phyloP scores from a whole-genome alignment of 2,888 invertebrate species.

The Drosophila neutralis region DNA sequence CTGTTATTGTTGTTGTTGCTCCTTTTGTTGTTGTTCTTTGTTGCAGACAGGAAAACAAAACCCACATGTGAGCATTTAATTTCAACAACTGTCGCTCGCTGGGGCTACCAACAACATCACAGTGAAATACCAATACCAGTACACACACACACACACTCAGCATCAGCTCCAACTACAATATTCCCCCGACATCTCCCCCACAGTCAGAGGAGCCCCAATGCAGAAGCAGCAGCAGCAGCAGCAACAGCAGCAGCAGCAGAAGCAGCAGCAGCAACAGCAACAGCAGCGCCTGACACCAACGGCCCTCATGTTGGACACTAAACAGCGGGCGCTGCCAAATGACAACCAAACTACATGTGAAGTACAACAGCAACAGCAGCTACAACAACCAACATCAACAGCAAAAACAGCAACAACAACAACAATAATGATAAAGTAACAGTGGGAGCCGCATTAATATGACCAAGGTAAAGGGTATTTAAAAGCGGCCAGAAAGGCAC shows the following conservation, averaged over 20 bases:
- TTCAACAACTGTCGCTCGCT: slow-evolving; percentile 82
- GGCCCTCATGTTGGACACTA: slow-evolving; percentile 81
- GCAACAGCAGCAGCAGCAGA: slow-evolving; percentile 35
- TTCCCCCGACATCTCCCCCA: neutral
- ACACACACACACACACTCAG: slow-evolving; percentile 9
- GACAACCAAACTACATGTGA: slow-evolving; percentile 79
- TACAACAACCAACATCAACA: slow-evolving; percentile 40
- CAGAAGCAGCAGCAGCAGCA: slow-evolving; percentile 10
- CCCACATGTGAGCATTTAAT: slow-evolving; percentile 84
- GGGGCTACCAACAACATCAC: slow-evolving; percentile 58
- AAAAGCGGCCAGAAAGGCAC: slow-evolving; percentile 70
- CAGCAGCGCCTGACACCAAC: slow-evolving; percentile 73
- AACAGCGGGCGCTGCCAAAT: slow-evolving; percentile 82
- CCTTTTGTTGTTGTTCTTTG: slow-evolving; percentile 10
- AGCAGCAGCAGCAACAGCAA: slow-evolving; percentile 32
- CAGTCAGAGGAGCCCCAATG: slow-evolving; percentile 30
- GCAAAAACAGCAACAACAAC: slow-evolving; percentile 35
- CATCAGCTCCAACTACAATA: slow-evolving; percentile 29
- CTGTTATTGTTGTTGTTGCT: slow-evolving; percentile 18
- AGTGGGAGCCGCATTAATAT: slow-evolving; percentile 81
- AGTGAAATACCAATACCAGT: slow-evolving; percentile 69
- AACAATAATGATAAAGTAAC: slow-evolving; percentile 55
- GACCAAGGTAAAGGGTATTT: slow-evolving; percentile 79
- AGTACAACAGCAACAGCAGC: slow-evolving; percentile 76
- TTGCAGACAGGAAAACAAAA: slow-evolving; percentile 70